Percentiles rank a stretch among this genome's conserved stretches.
These are phyloP conservation scores for Toxonevra muliebris DNA, from an alignment of 2,888 invertebrate genomes.

Conservation along the genomic window DNA sequence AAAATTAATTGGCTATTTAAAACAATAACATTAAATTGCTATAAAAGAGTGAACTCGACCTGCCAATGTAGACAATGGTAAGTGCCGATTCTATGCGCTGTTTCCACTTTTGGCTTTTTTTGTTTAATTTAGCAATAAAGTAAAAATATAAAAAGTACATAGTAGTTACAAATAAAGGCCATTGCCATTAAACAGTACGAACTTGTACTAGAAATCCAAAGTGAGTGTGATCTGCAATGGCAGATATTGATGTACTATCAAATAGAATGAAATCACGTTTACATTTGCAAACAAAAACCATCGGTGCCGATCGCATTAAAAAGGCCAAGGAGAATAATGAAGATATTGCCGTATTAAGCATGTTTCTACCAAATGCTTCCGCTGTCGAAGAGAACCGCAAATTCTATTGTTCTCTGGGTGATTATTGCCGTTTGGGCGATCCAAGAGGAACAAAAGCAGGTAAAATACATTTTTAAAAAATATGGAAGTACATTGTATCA, in stretches of 20 bases:
- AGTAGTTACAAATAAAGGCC: too few relatives aligned
- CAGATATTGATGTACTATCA: slow-evolving; percentile 80
- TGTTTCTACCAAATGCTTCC: slow-evolving; percentile 77
- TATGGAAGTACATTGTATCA: too few relatives aligned
- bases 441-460: slow-evolving; percentile 82
- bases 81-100: too few relatives aligned
- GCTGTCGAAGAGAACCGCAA: slow-evolving; percentile 75
- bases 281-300: slow-evolving; percentile 79
- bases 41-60: too few relatives aligned
- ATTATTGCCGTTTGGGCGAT: slow-evolving; percentile 81
- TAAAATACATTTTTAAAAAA: slow-evolving; percentile 58
- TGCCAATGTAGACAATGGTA: too few relatives aligned
- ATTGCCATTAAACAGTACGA: neutral
- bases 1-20: too few relatives aligned
- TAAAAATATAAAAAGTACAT: too few relatives aligned
- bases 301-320: slow-evolving; percentile 83
- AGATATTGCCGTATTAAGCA: slow-evolving; percentile 86
- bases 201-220: neutral
- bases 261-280: slow-evolving; percentile 79
- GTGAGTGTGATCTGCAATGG: slow-evolving; percentile 43
- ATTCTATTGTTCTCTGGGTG: slow-evolving; percentile 80
- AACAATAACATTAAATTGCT: too few relatives aligned
- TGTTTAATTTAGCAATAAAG: too few relatives aligned
- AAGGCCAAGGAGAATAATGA: slow-evolving; percentile 84
- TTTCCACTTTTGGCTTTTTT: too few relatives aligned